Base-by-base conservation (phyloP, 2,888 invertebrate species). In the Apantesis nais region DNA sequence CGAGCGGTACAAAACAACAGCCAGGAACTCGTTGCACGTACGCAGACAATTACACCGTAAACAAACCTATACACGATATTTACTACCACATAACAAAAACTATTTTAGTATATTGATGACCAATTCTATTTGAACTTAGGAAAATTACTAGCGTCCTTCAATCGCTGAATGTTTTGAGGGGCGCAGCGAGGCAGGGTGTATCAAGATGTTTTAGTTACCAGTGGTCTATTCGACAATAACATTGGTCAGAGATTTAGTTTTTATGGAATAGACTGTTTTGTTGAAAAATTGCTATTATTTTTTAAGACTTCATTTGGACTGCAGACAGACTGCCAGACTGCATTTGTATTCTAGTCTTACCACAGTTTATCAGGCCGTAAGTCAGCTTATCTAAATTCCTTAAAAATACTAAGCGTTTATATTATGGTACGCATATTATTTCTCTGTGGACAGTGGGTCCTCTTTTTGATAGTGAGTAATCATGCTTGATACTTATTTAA, bases 221-320 rank as follows among this genome's bases (percentile, higher is more conserved):
- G 69, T 80, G 73, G 78, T 81, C 80, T 77, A 76, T 73, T 85
- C 82, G 82, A 86, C 86, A 87, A 86, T 85, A 87, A 88, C 84
- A 86, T 76, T 82, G 76, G 44, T 62, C 81, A 72, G 41, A 48
- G 88, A 88, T 74, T 67, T 83, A 87, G 39, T 70, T 71, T 68
- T 25, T 25, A 70, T 83, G 72, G 87, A 88, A 84, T 8, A 14
- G 69, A 29, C 66, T 29, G 39, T 66, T 8, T 3, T 48, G 16
- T n/a, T 63, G 16, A 22, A 37, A 12, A 41, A 44, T 31, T 0
- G 4, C 5, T 58, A 0, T 7, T 29, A 16, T 58, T 29, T 7
- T 4, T 7, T 7, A 7, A 29, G 8, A 2, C 0, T 1, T 58
- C 2, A 14, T 55, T 9, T 55, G 25, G 9, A 44, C 5, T 4